Evolutionary conservation across 2,797 vertebrate genomes (phyloP).

Genomic region (Acipenser transmontanus): DNA sequence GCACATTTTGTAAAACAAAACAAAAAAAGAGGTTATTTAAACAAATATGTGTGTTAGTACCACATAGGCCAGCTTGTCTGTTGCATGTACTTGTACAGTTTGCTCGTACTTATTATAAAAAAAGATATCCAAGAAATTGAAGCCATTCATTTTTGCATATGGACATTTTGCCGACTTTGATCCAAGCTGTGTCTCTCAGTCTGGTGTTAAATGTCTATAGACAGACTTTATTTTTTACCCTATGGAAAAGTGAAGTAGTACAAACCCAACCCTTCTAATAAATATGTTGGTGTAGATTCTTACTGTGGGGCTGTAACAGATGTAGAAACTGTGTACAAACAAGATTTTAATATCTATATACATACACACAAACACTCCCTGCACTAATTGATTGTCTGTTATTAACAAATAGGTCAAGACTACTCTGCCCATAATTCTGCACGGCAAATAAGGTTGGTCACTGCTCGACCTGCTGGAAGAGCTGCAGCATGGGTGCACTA

Average conservation of each 20-base stretch:
- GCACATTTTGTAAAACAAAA: slow-evolving; percentile 85
- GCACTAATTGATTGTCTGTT: slow-evolving; percentile 76
- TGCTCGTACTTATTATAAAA: slow-evolving; percentile 93
- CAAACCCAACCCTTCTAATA: slow-evolving; percentile 73
- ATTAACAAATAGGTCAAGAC: slow-evolving; percentile 72
- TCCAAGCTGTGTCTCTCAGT: slow-evolving; percentile 66
- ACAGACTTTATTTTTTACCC: slow-evolving; percentile 74
- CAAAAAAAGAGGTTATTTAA: slow-evolving; percentile 70
- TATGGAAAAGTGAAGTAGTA: slow-evolving; percentile 70
- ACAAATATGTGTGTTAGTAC: slow-evolving; percentile 87
- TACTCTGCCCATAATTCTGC: slow-evolving; percentile 58
- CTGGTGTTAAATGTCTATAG: slow-evolving; percentile 87
- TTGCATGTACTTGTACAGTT: slow-evolving; percentile 99
- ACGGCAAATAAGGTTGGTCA: slow-evolving; percentile 53
- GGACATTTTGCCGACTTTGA: slow-evolving; percentile 77
- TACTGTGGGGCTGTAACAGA: slow-evolving; percentile 72
- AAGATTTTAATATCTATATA: slow-evolving; percentile 66
- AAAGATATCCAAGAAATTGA: slow-evolving; percentile 88
- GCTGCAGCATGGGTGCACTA: slow-evolving; percentile 60
- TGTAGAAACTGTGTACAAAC: slow-evolving; percentile 69
- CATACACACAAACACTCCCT: slow-evolving; percentile 51
- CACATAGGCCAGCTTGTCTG: slow-evolving; percentile 96
- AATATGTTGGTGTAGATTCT: slow-evolving; percentile 83
- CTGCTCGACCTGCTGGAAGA: slow-evolving; percentile 66
- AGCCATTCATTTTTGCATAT: slow-evolving; percentile 89